A percentile compares a stretch with the other conserved stretches of the same genome.
phyloP scores from a whole-genome alignment of 2,888 invertebrate genomes.

The Caenorhabditis parvicauda region DNA sequence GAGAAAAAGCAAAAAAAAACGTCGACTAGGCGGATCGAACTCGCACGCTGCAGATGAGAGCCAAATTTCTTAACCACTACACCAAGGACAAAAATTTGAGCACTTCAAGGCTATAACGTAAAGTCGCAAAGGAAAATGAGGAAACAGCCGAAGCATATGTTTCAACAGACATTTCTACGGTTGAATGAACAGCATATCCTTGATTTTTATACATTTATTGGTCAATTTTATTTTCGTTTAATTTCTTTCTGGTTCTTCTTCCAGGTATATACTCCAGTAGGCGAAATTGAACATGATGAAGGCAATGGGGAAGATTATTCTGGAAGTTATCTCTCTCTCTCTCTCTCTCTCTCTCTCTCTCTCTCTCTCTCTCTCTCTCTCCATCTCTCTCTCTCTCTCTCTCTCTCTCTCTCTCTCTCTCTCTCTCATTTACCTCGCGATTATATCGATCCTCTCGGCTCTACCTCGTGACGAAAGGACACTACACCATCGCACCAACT shows the following conservation, averaged over 20 bases:
- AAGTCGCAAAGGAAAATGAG: too few relatives aligned
- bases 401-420: neutral
- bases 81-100: too few relatives aligned
- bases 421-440: constrained; percentile 42
- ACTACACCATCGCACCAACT: constrained; percentile 59
- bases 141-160: too few relatives aligned
- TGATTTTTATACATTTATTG: constrained; percentile 1
- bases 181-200: too few relatives aligned
- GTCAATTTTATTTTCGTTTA: neutral
- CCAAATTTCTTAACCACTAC: too few relatives aligned
- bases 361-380: too few relatives aligned
- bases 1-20: too few relatives aligned
- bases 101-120: too few relatives aligned
- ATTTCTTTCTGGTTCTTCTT: constrained; percentile 39
- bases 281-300: constrained; percentile 61
- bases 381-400: neutral
- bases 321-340: constrained; percentile 20
- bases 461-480: constrained; percentile 55
- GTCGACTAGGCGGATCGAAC: too few relatives aligned
- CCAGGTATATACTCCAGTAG: constrained; percentile 60
- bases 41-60: too few relatives aligned
- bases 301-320: constrained; percentile 58
- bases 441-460: constrained; percentile 60
- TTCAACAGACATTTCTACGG: too few relatives aligned
- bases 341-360: neutral